Percentiles rank a stretch among this genome's conserved stretches.
phyloP scores from a whole-genome alignment of 2,797 vertebrate genomes.

The Toxotes lorentzi region DNA sequence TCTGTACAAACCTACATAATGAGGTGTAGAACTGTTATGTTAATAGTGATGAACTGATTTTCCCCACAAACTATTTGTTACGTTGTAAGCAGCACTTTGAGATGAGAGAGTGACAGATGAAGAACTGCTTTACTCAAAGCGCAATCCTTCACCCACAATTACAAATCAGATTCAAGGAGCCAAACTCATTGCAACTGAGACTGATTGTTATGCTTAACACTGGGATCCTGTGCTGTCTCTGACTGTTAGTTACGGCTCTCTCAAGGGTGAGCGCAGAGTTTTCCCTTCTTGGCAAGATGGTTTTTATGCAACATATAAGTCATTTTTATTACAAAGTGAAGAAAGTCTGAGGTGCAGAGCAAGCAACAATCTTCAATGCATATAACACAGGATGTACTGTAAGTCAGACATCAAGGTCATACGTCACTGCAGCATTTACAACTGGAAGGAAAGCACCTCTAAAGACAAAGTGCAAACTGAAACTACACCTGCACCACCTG shows the following conservation, averaged over 20 bases:
- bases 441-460: background rate
- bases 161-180: constrained; percentile 24
- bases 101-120: constrained; percentile 14
- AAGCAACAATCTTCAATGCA: constrained; percentile 45
- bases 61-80: constrained; percentile 22
- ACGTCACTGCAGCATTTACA: constrained; percentile 39
- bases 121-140: background rate
- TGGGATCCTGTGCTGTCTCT: background rate
- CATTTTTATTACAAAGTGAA: constrained; percentile 67
- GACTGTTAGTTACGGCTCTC: constrained; percentile 53
- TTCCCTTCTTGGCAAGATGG: constrained; percentile 37
- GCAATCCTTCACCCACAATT: constrained; percentile 24
- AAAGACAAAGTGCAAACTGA: constrained; percentile 7
- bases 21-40: background rate
- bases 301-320: constrained; percentile 51
- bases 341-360: constrained; percentile 51
- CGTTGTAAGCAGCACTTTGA: constrained; percentile 22
- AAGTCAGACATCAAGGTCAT: constrained; percentile 48
- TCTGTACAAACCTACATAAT: constrained; percentile 24
- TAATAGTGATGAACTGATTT: constrained; percentile 27
- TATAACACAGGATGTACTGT: background rate
- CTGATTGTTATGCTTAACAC: constrained; percentile 34
- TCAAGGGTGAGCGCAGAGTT: constrained; percentile 45
- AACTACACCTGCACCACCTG: background rate
- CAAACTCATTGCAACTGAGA: constrained; percentile 1